Conservation (phyloP, 2,888 invertebrate species). For the Blomia tropicalis region DNA sequence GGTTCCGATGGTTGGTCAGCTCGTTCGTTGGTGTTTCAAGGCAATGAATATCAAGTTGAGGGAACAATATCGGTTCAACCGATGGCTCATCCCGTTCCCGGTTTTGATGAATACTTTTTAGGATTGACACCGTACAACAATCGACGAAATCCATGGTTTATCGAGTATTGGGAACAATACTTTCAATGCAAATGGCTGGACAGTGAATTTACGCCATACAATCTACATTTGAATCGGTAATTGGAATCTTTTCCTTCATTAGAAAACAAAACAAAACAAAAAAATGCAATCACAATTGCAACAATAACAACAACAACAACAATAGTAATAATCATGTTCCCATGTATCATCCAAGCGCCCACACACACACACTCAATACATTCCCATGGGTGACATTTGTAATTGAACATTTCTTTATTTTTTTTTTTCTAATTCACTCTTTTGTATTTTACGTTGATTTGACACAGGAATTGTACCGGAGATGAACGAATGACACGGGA, state of each 20-base stretch:
- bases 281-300: too few species aligned
- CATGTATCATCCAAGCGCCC: not conserved
- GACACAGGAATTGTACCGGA: conserved; percentile 49
- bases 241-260: not conserved
- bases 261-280: too few species aligned
- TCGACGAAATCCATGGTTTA: conserved; percentile 85
- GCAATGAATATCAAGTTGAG: conserved; percentile 73
- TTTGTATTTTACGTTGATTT: not conserved
- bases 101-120: conserved; percentile 73
- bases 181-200: conserved; percentile 60
- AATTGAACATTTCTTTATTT: not conserved
- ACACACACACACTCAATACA: not conserved
- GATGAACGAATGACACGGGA: conserved; percentile 54
- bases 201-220: conserved; percentile 64
- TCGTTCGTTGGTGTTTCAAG: conserved; percentile 57
- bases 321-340: too few species aligned
- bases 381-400: not conserved
- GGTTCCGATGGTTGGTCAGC: conserved; percentile 81
- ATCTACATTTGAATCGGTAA: conserved; percentile 47
- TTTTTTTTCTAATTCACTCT: not conserved
- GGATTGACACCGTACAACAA: conserved; percentile 68
- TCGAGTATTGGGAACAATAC: conserved; percentile 87
- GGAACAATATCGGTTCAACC: conserved; percentile 91
- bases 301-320: too few species aligned
- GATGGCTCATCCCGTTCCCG: conserved; percentile 68